Base-by-base conservation (phyloP, 2,888 invertebrate genomes). In the Erebia ligea region DNA sequence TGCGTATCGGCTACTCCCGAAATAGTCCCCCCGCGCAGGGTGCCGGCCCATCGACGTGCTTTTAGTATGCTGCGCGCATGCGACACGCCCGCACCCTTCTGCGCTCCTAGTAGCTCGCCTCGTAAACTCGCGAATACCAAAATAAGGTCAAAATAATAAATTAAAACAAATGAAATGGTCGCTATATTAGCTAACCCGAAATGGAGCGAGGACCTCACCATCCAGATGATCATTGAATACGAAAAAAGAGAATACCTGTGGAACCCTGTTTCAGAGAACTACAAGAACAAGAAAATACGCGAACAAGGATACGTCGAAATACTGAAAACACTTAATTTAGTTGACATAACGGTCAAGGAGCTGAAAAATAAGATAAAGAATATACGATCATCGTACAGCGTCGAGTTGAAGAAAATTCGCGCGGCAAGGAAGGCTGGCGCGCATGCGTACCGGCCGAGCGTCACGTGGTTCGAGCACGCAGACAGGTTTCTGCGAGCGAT, bases 41-140 rank as follows among this genome's bases (percentile, higher is more conserved):
- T 82, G 82, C 86, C 86, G 86, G 85, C 83, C 89, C 91, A 92
- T 91, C 92, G 92, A 92, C 93, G 92, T 93, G 93, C 93, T 93
- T 92, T 93, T 93, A 93, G 93, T 93, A 91, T 93, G 93, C 93
- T 93, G 91, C 92, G 92, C 93, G 93, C 93, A 92, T 93, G 93
- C 93, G 92, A 89, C 89, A 89, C 90, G 92, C 92, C 91, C 92
- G 93, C 93, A 92, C 91, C 88, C 91, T 90, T 89, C 89, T 90
- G 86, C 83, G 89, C 88, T 86, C 89, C 89, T 87, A 79, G 87
- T 89, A 86, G 79, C 78, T 70, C 77, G 79, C 79, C 84, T 78
- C 79, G 79, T 80, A 83, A 83, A 78, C 79, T 84, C 89, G 89
- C 88, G 86, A 86, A 84, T 84, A 80, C 81, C 77, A 79, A 77